Evolutionary conservation across 2,888 invertebrate genomes (phyloP).

Genomic region (Ophion slaviceki): DNA sequence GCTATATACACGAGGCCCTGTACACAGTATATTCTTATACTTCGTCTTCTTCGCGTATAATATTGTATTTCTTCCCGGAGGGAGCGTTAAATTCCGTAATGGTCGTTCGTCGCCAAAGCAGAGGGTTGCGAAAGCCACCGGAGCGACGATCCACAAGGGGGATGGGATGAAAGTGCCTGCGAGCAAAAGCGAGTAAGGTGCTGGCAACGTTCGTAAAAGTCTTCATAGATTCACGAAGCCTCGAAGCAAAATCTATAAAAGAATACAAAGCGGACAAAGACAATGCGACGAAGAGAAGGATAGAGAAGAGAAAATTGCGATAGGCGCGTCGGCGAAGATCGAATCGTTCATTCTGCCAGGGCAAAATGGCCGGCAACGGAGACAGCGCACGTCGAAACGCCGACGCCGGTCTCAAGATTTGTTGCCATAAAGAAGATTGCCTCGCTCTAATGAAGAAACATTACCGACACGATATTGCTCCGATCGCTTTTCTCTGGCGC

Average conservation of each 20-base stretch:
- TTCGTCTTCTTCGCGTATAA: constrained; percentile 62
- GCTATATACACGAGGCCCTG: constrained; percentile 11
- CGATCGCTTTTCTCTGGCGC: constrained; percentile 72
- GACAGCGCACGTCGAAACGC: constrained; percentile 67
- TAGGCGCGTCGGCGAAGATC: constrained; percentile 67
- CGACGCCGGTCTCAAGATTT: constrained; percentile 77
- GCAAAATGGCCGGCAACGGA: constrained; percentile 76
- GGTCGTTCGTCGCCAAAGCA: constrained; percentile 61
- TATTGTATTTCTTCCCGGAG: constrained; percentile 72
- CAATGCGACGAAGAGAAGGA: constrained; percentile 66
- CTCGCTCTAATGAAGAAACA: constrained; percentile 81
- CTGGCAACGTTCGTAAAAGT: constrained; percentile 58
- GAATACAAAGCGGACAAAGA: constrained; percentile 56
- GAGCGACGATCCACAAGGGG: constrained; percentile 30
- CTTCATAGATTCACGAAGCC: constrained; percentile 38
- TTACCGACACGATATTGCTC: constrained; percentile 79
- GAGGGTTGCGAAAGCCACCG: constrained; percentile 45
- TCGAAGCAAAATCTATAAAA: constrained; percentile 47
- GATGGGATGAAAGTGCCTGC: constrained; percentile 37
- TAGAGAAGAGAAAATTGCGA: constrained; percentile 69
- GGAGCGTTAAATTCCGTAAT: constrained; percentile 73
- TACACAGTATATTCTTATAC: constrained; percentile 23
- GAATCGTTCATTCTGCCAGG: constrained; percentile 73
- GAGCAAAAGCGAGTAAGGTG: constrained; percentile 60
- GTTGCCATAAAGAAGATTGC: constrained; percentile 82